Conservation (phyloP, 1,140 invertebrate species). For the Lepidurus apus region DNA sequence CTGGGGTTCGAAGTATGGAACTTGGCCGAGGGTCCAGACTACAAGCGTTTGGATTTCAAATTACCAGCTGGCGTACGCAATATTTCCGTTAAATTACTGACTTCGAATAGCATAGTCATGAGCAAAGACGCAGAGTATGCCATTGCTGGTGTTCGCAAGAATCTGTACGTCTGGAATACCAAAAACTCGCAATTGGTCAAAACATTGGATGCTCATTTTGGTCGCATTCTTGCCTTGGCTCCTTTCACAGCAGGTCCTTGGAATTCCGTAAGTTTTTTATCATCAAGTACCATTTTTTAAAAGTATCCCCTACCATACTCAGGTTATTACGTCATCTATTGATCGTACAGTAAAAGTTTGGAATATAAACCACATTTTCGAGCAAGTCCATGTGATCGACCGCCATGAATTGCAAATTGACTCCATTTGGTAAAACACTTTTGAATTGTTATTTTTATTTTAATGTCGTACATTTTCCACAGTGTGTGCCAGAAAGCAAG, state of each 20-base stretch:
- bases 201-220: constrained; percentile 92
- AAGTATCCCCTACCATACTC: constrained; percentile 24
- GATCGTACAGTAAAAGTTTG: constrained; percentile 97
- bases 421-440: constrained; percentile 63
- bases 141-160: constrained; percentile 91
- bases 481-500: constrained; percentile 66
- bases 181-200: constrained; percentile 73
- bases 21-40: constrained; percentile 44
- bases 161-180: constrained; percentile 90
- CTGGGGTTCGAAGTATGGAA: constrained; percentile 75
- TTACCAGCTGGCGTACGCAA: constrained; percentile 86
- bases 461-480: constrained; percentile 10
- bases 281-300: not conserved
- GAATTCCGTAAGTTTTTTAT: constrained; percentile 59
- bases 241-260: constrained; percentile 78
- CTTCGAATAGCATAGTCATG: constrained; percentile 84
- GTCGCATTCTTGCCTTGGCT: constrained; percentile 85
- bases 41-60: constrained; percentile 58
- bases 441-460: constrained; percentile 21
- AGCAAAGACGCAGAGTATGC: constrained; percentile 85
- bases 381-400: constrained; percentile 93
- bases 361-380: constrained; percentile 99
- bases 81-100: constrained; percentile 81
- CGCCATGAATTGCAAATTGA: constrained; percentile 93
- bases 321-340: constrained; percentile 92